Percentiles rank a stretch among this genome's conserved stretches.
Conservation (phyloP, 2,888 invertebrate species). For the Cosmia trapezina region DNA sequence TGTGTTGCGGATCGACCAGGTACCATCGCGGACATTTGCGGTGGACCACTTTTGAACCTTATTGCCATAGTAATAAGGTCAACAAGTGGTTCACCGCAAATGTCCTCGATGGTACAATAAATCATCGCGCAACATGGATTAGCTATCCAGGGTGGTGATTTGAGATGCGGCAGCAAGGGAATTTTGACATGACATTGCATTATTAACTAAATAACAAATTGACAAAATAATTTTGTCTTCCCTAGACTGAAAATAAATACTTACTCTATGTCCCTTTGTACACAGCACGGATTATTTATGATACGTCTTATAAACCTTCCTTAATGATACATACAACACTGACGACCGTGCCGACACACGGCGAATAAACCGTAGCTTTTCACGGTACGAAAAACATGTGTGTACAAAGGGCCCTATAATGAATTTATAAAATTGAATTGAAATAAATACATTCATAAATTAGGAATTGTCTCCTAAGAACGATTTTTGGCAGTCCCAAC, state of each 20-base stretch:
- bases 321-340: too few relatives aligned
- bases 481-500: background rate
- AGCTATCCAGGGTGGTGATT: background rate
- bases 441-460: conserved; percentile 12
- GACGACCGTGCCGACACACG: too few relatives aligned
- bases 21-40: too few relatives aligned
- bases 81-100: too few relatives aligned
- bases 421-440: background rate
- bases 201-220: conserved; percentile 13
- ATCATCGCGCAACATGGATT: background rate
- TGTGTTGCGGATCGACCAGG: conserved; percentile 41
- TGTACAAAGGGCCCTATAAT: too few relatives aligned
- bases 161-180: background rate
- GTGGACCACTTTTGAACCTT: too few relatives aligned
- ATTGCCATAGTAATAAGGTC: too few relatives aligned
- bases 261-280: background rate
- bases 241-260: conserved; percentile 4
- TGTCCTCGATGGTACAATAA: background rate
- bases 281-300: too few relatives aligned
- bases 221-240: conserved; percentile 1
- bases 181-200: background rate
- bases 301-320: too few relatives aligned
- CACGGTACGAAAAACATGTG: too few relatives aligned
- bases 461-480: conserved; percentile 7
- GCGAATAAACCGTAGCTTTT: too few relatives aligned